Base-by-base conservation (phyloP, 2,797 vertebrate species). In the Bradypodion pumilum region DNA sequence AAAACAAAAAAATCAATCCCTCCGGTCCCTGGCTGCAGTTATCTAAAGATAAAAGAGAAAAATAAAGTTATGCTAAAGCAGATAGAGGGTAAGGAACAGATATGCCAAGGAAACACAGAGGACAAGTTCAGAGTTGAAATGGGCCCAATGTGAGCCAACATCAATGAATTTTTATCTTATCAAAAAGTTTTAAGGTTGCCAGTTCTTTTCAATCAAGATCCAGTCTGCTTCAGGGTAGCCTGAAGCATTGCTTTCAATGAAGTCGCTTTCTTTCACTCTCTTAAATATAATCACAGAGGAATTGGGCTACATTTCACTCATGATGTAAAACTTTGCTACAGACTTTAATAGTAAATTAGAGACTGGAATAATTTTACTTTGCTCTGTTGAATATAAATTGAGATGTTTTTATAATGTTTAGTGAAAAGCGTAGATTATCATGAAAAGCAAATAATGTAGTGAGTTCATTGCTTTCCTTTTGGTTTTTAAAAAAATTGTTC, bases 1-100 rank as follows among this genome's bases (percentile, higher is more conserved):
- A 97, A 97, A 98, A 98, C 97, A 97, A 98, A 97, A 97, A 97
- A 97, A 97, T 97, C 97, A 97, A 97, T 97, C 96, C 97, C 94
- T 96, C 96, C 88, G 87, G 95, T 96, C 96, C 95, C 96, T 93
- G 92, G 94, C 94, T 94, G 96, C 95, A 96, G 95, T 96, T 96
- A 95, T 96, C 96, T 94, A 95, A 94, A 98, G 96, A 98, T 98
- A 96, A 98, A 98, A 97, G 97, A 95, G 95, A 95, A 96, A 96
- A 95, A 96, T 95, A 95, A 96, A 96, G 96, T 96, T 95, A 96
- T 95, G 95, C 93, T 95, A 94, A 95, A 94, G 95, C 93, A 95
- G 95, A 94, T 90, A 95, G 94, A 94, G 94, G 52, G 91, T 91
- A 93, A 94, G 91, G 95, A 94, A 85, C 91, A 89, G 94, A 94